A percentile compares a stretch with the other conserved stretches of the same genome.
phyloP scores from a whole-genome alignment of 1,140 invertebrate genomes.

The Radopholus similis region DNA sequence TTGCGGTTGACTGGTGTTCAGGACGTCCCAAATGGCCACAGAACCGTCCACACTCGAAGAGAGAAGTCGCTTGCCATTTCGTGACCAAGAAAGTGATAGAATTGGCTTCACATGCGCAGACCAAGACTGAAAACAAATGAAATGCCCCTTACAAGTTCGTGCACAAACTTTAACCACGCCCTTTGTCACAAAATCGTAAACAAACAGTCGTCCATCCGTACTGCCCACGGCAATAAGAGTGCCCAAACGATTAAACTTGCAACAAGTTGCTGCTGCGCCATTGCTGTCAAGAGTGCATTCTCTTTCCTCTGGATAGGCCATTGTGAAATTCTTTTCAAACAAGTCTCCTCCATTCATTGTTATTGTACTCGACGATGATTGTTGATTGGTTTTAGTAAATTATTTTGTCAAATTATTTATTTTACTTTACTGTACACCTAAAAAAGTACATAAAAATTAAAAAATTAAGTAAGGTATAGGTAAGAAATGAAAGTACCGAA shows the following conservation, averaged over 20 bases:
- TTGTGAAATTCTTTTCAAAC: slow-evolving; percentile 35
- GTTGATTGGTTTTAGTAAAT: neutral
- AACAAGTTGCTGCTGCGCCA: slow-evolving; percentile 7
- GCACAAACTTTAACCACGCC: slow-evolving; percentile 32
- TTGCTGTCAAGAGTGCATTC: slow-evolving; percentile 20
- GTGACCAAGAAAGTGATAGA: slow-evolving; percentile 39
- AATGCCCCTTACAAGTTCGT: neutral
- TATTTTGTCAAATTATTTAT: neutral
- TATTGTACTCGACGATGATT: neutral
- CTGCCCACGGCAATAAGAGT: slow-evolving; percentile 39
- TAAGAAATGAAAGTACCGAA: too few relatives aligned
- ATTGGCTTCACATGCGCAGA: slow-evolving; percentile 43
- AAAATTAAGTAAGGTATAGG: too few relatives aligned
- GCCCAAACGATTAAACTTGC: slow-evolving; percentile 42
- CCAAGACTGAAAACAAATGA: slow-evolving; percentile 36
- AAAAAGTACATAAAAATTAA: neutral
- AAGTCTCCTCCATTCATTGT: slow-evolving; percentile 18
- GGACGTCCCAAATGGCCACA: slow-evolving; percentile 34
- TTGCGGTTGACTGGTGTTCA: slow-evolving; percentile 21
- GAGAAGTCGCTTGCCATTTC: slow-evolving; percentile 32
- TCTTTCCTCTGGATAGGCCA: slow-evolving; percentile 36
- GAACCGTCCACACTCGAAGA: slow-evolving; percentile 36
- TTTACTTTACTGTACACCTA: slow-evolving; percentile 1
- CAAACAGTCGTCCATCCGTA: slow-evolving; percentile 38
- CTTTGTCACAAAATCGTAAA: slow-evolving; percentile 40